Base-by-base conservation (phyloP, 2,888 invertebrate species). In the Leucozona laternaria region DNA sequence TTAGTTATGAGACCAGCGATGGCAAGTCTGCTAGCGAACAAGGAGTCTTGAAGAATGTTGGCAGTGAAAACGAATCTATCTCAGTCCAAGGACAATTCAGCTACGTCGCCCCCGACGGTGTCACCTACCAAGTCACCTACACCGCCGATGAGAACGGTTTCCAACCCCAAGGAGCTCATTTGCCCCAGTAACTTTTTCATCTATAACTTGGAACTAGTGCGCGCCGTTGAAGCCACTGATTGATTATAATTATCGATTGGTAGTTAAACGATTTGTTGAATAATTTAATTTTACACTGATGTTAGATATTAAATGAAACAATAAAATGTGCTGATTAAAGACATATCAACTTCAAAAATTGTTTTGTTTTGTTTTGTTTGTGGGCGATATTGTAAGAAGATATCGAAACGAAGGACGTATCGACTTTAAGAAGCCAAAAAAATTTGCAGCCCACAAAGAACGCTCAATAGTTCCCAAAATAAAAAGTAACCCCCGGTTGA, bases 31-130 rank as follows among this genome's bases (percentile, higher is more conserved):
- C 93, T 7, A 90, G 92, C 25, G 94, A 94, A 89, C 89, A 92
- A 64, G 94, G 93, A 4, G 91, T 93, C 82, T 89, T 94, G 53
- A 93, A 92, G 85, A 94, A 94, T 88, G 90, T 91, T 1, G 94
- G 94, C 0, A 1, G 82, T 3, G 94, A 94, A 55, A 91, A 94
- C 62, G 93, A 94, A 87, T 91, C 92, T 22, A 90, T 94, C n/a
- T 89, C 91, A 4, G 92, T 94, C 20, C 90, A 88, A 50, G 94
- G 94, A 48, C 91, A 92, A 6, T 94, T 92, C 91, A 90, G 92
- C 6, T 94, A 93, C 93, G 91, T 94, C 0, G 94, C 92, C 28
- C 93, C 93, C 55, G 94, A 94, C 88, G 94, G 94, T 13, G 92
- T 93, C 20, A 91, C 91, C 0, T 95, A 95, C 90, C 93, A 93